phyloP scores from a whole-genome alignment of 2,888 invertebrate species.

The Drosophila acutilabella region DNA sequence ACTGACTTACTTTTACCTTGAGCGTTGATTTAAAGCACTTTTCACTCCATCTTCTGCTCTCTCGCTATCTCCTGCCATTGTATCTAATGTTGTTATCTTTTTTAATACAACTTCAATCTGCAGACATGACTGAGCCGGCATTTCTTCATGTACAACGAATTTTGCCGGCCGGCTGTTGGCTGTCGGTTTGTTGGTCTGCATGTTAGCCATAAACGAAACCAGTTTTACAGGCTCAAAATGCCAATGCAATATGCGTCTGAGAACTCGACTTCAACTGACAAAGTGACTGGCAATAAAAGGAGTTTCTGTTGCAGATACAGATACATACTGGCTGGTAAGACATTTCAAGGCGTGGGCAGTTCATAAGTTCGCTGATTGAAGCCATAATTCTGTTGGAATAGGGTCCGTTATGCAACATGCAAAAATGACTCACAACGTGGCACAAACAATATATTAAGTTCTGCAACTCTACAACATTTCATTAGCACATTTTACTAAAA shows the following conservation, averaged over 20 bases:
- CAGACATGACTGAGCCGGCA: conserved; percentile 61
- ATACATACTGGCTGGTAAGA: conserved; percentile 20
- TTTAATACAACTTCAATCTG: conserved; percentile 74
- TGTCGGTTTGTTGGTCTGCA: not conserved
- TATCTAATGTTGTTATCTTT: conserved; percentile 75
- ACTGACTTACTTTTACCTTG: conserved; percentile 73
- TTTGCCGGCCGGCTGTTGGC: conserved; percentile 66
- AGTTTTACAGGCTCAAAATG: conserved; percentile 55
- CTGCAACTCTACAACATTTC: conserved; percentile 53
- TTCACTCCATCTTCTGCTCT: conserved; percentile 25
- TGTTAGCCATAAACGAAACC: conserved; percentile 47
- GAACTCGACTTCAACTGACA: conserved; percentile 34
- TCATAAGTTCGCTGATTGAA: conserved; percentile 63
- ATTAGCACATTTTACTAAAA: conserved; percentile 45
- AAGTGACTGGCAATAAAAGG: conserved; percentile 56
- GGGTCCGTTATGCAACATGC: conserved; percentile 57
- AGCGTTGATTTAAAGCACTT: conserved; percentile 62
- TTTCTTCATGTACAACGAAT: conserved; percentile 41
- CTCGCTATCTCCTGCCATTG: not conserved
- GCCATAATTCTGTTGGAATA: conserved; percentile 55
- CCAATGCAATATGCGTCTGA: conserved; percentile 30
- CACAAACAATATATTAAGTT: conserved; percentile 37
- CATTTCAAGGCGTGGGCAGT: conserved; percentile 61
- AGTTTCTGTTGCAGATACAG: conserved; percentile 28
- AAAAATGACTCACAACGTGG: conserved; percentile 61